Evolutionary conservation across 2,113 vertebrate species (phyloP), one percentile per base, ranked within the genome.

Genomic region (Columba livia): DNA sequence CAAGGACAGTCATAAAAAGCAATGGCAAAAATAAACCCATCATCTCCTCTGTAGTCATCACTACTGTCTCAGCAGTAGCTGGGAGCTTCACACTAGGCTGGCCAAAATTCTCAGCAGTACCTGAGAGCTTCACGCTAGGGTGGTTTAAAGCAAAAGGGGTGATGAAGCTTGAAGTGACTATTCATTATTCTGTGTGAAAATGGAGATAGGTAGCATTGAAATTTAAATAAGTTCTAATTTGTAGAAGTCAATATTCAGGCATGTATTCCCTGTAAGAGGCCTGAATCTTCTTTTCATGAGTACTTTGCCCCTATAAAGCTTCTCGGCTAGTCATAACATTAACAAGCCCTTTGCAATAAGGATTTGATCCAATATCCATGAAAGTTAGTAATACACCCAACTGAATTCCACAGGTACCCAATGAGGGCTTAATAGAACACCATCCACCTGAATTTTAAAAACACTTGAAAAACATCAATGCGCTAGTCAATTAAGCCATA

Each of bases 11-110:
- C 67, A 94, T 44, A 61, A 71, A 86, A 95, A 77, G 6, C 79
- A 83, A 85, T 70, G 20, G 69, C 67, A 85, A 85, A 95, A 96
- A 74, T 32, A 77, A 83, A 95, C 82, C 44, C 31, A 65, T 61
- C 73, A 29, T 74, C 32, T 87, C 42, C n/a, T 77, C 25, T 81
- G 14, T 25, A 78, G 53, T n/a, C 44, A 74, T 48, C 44, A 19
- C 44, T 58, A 66, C 29, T 60, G 20, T 56, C 61, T 85, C 62
- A 69, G 78, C 64, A 74, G 44, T 31, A 85, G n/a, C 65, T n/a
- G 10, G 88, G n/a, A 84, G n/a, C 38, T 60, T 85, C 62, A 54
- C 16, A 28, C n/a, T 17, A 73, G 67, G 28, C 15, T 71, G 48
- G 14, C 11, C 2, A 1, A 86, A 89, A 94, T 53, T 79, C 81